Percentiles rank a stretch among this genome's conserved stretches.
These are phyloP conservation scores for Sminthurides aquaticus DNA, from an alignment of 2,888 invertebrate genomes.

Conservation along the genomic window DNA sequence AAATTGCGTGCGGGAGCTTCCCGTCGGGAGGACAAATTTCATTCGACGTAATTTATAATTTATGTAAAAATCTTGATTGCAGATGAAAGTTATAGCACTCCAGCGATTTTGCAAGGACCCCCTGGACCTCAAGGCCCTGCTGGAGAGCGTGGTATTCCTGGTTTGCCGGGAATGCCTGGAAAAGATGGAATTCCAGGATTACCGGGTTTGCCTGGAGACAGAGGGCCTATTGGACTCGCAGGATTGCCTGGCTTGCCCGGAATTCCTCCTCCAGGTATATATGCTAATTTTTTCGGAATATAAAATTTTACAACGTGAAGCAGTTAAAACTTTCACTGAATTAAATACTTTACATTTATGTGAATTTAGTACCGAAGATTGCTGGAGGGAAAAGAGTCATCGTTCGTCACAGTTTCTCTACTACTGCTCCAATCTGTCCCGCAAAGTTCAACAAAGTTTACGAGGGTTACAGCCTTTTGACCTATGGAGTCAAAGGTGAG, in stretches of 20 bases:
- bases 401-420: slow-evolving; percentile 4
- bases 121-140: slow-evolving; percentile 6
- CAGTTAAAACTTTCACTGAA: no score
- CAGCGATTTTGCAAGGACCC: not conserved
- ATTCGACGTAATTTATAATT: no score
- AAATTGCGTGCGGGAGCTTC: no score
- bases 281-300: no score
- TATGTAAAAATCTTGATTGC: not conserved
- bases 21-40: no score
- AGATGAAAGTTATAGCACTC: not conserved
- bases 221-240: slow-evolving; percentile 7
- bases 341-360: no score
- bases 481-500: not conserved
- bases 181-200: slow-evolving; percentile 5
- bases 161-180: slow-evolving; percentile 3
- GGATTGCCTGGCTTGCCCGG: slow-evolving; percentile 7
- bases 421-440: not conserved
- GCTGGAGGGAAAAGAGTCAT: not conserved
- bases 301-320: no score
- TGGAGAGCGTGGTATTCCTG: slow-evolving; percentile 6
- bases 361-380: not conserved
- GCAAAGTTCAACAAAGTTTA: slow-evolving; percentile 1
- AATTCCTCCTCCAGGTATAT: no score
- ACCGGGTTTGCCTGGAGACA: slow-evolving; percentile 7
- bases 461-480: slow-evolving; percentile 5